A percentile compares a stretch with the other conserved stretches of the same genome.
phyloP scores from a whole-genome alignment of 2,888 invertebrate genomes.

The Chironomus tentans region DNA sequence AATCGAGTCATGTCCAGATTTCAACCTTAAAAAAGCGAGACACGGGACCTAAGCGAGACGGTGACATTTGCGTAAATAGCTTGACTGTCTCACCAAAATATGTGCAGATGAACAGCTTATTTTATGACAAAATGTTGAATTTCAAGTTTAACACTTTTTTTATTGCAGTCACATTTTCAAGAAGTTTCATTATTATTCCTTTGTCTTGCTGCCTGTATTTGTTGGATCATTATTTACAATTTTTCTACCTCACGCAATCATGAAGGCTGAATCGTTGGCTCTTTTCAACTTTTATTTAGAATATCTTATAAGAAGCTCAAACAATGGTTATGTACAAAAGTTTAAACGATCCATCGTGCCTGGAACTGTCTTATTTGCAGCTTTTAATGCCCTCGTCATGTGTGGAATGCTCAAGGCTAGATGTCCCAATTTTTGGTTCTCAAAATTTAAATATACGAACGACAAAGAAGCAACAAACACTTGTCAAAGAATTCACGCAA shows the following conservation, averaged over 20 bases:
- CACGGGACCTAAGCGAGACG: no score
- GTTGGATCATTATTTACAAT: not conserved
- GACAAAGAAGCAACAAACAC: not conserved
- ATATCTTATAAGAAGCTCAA: not conserved
- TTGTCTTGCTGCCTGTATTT: not conserved
- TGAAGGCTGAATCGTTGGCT: not conserved
- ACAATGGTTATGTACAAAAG: not conserved
- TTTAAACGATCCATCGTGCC: not conserved
- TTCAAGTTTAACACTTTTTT: not conserved
- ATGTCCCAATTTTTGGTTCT: conserved; percentile 12
- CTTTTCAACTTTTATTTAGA: conserved; percentile 9
- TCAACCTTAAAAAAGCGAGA: no score
- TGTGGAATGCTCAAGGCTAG: not conserved
- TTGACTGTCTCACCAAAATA: no score
- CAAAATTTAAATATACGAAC: not conserved
- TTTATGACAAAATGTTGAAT: no score
- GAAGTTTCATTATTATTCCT: not conserved
- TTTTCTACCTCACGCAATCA: not conserved
- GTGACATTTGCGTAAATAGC: no score
- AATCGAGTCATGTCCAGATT: no score
- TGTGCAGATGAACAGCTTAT: no score
- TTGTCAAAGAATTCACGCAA: conserved; percentile 1
- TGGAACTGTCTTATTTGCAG: not conserved
- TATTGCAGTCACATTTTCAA: not conserved
- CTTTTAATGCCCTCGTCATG: not conserved